Conservation (phyloP, 2,888 invertebrate genomes). For the Eucera pruinosa region DNA sequence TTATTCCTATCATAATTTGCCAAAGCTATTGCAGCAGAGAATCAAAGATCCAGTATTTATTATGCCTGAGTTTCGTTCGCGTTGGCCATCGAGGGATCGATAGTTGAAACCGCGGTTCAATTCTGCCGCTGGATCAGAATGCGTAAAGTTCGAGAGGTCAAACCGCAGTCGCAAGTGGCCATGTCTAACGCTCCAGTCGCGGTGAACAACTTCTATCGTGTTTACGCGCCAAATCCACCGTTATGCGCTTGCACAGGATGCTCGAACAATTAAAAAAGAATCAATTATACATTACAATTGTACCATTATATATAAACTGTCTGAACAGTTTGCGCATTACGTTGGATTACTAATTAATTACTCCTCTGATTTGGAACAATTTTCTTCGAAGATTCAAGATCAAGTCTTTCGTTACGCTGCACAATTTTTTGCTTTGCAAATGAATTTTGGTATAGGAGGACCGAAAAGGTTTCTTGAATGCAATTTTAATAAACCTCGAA, state of each 20-base stretch:
- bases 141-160: conserved; percentile 38
- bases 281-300: no score
- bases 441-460: no score
- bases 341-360: no score
- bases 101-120: conserved; percentile 36
- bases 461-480: no score
- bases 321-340: no score
- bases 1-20: conserved; percentile 11
- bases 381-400: no score
- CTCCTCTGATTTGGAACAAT: no score
- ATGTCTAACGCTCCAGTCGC: conserved; percentile 7
- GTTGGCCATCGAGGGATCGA: conserved; percentile 21
- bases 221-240: not conserved
- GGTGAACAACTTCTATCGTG: conserved; percentile 7
- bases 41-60: conserved; percentile 40
- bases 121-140: conserved; percentile 37
- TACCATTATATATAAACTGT: no score
- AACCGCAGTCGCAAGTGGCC: conserved; percentile 46
- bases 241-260: not conserved
- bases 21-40: conserved; percentile 16
- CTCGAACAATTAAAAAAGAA: no score
- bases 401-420: no score
- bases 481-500: no score
- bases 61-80: conserved; percentile 25
- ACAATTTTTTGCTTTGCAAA: no score